These are phyloP conservation scores for Torymus texanus DNA, from an alignment of 2,888 invertebrate species.

Conservation along the genomic window DNA sequence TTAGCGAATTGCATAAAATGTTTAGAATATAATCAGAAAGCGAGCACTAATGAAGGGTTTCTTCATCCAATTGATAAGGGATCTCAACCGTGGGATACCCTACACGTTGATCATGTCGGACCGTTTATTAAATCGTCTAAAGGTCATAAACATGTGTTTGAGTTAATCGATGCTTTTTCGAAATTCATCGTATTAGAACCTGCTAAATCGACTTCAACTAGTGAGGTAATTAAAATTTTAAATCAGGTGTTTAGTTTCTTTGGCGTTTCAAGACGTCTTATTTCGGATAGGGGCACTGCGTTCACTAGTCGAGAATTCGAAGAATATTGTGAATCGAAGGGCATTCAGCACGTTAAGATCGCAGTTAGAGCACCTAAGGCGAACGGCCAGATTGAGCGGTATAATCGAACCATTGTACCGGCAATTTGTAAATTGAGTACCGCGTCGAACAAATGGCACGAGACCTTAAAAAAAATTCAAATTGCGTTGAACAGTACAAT, in stretches of 20 bases:
- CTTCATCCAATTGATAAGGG: conserved; percentile 10
- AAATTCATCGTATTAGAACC: neutral
- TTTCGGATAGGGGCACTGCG: no score
- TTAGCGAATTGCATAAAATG: conserved; percentile 4
- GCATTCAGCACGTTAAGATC: neutral
- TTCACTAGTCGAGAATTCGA: no score
- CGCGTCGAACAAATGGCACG: conserved; percentile 13
- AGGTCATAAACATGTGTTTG: neutral
- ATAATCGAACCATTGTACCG: no score
- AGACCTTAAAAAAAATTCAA: conserved; percentile 12
- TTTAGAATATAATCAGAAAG: neutral
- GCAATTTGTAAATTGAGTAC: neutral
- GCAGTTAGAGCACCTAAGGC: neutral
- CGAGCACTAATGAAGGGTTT: neutral
- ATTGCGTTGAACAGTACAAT: conserved; percentile 2
- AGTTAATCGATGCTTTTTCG: neutral
- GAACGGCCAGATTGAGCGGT: neutral
- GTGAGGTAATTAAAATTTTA: neutral
- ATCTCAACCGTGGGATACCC: neutral
- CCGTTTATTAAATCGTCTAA: neutral
- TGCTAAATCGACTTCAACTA: neutral
- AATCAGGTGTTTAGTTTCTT: neutral
- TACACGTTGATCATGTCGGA: conserved; percentile 19
- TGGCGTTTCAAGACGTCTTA: neutral
- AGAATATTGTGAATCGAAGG: neutral